Percentiles rank a stretch among this genome's conserved stretches.
phyloP scores from a whole-genome alignment of 1,140 invertebrate genomes.

The Pemphigus obesinymphae region DNA sequence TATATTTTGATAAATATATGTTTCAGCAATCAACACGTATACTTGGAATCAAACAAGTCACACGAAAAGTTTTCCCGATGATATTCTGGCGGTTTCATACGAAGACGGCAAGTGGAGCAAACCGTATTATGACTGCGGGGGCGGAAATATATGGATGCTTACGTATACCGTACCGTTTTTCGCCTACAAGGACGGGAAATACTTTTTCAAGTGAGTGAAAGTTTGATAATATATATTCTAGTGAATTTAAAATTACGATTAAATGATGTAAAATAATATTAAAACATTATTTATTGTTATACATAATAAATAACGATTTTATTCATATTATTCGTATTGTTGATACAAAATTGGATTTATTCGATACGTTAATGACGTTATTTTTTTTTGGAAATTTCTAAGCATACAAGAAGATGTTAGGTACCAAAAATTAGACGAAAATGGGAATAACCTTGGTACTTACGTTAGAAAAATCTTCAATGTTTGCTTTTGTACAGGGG shows the following conservation, averaged over 20 bases:
- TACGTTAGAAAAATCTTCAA: too few relatives aligned
- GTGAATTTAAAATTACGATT: too few relatives aligned
- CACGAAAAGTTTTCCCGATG: conserved; percentile 67
- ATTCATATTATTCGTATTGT: too few relatives aligned
- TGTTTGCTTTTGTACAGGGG: too few relatives aligned
- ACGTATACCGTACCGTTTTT: conserved; percentile 93
- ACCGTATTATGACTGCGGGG: conserved; percentile 92
- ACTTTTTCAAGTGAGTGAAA: conserved; percentile 86
- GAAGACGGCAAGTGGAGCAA: conserved; percentile 93
- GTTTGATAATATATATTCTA: neutral
- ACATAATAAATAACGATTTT: too few relatives aligned
- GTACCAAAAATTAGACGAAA: too few relatives aligned
- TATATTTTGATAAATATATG: neutral
- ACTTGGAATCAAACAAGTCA: conserved; percentile 72
- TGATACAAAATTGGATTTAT: too few relatives aligned
- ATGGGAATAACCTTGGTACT: too few relatives aligned
- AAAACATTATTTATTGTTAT: neutral
- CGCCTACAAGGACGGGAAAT: conserved; percentile 74
- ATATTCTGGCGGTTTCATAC: conserved; percentile 81
- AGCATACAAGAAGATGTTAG: too few relatives aligned
- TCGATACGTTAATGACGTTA: too few relatives aligned
- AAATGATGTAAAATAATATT: too few relatives aligned
- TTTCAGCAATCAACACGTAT: conserved; percentile 77
- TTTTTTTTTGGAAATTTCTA: too few relatives aligned
- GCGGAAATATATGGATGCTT: conserved; percentile 95